A percentile compares a stretch with the other conserved stretches of the same genome.
Conservation (phyloP, 2,888 invertebrate genomes). For the Euclidia mi region DNA sequence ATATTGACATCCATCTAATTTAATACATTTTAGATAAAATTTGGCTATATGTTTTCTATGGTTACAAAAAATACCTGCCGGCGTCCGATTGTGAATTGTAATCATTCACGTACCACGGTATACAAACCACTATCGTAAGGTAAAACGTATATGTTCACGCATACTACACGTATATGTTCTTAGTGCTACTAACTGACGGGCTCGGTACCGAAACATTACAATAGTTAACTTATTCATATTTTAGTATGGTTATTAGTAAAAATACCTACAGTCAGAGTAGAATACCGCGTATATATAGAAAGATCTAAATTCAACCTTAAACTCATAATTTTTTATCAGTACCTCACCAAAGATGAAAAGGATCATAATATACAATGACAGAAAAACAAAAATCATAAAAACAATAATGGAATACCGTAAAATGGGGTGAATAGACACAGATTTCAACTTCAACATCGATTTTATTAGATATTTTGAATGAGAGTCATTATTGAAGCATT, state of each 20-base stretch:
- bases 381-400: constrained; percentile 38
- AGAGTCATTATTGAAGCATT: too few relatives aligned
- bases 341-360: constrained; percentile 19
- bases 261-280: constrained; percentile 16
- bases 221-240: constrained; percentile 28
- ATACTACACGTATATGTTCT: constrained; percentile 12
- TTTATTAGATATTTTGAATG: too few relatives aligned
- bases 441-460: too few relatives aligned
- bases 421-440: too few relatives aligned
- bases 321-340: constrained; percentile 19
- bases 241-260: constrained; percentile 34
- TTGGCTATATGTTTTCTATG: constrained; percentile 16
- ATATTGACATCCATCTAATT: too few relatives aligned
- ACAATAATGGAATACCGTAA: constrained; percentile 47
- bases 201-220: constrained; percentile 32
- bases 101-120: constrained; percentile 12
- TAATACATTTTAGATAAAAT: constrained; percentile 10
- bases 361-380: constrained; percentile 30
- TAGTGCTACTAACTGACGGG: constrained; percentile 13
- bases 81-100: constrained; percentile 4
- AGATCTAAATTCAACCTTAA: constrained; percentile 29
- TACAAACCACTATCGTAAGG: constrained; percentile 20
- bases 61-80: constrained; percentile 19
- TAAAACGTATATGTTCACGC: too few relatives aligned
- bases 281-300: constrained; percentile 9